Percentiles rank a stretch among this genome's conserved stretches.
Conservation (phyloP, 92 coral and sea anemone species). For the Palythoa grandis region DNA sequence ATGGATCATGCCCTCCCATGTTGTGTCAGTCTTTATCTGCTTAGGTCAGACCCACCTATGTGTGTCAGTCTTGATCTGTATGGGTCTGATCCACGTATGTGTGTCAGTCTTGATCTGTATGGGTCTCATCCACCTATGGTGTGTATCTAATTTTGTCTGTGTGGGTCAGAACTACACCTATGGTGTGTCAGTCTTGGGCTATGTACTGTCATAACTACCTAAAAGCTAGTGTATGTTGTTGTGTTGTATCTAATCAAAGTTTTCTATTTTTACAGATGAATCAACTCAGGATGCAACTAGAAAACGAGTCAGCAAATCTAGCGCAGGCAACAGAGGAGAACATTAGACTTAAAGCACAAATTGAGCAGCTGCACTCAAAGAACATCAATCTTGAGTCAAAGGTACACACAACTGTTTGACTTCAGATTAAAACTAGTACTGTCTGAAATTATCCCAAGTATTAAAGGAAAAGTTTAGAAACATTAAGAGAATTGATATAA, state of each 20-base stretch:
- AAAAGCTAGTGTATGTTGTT: background rate
- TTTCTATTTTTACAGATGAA: slow-evolving; percentile 68
- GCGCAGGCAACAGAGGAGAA: slow-evolving; percentile 91
- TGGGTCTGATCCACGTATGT: background rate
- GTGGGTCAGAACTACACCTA: background rate
- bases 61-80: background rate
- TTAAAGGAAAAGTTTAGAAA: too few species aligned
- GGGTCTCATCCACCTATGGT: background rate
- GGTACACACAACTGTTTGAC: slow-evolving; percentile 49
- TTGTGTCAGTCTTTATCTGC: background rate
- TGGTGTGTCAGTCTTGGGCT: background rate
- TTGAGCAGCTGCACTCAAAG: slow-evolving; percentile 86
- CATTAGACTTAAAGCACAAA: slow-evolving; percentile 87
- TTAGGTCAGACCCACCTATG: background rate
- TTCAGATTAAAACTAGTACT: too few species aligned
- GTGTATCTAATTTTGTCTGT: background rate
- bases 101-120: background rate
- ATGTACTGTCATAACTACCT: background rate
- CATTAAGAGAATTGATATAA: too few species aligned
- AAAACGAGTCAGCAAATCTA: slow-evolving; percentile 85
- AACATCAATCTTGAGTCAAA: slow-evolving; percentile 88
- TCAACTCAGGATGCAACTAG: slow-evolving; percentile 84
- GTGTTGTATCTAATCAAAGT: background rate
- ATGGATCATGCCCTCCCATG: background rate
- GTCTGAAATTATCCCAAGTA: too few species aligned